phyloP scores from a whole-genome alignment of 2,888 invertebrate species.

The Cinara cedri region DNA sequence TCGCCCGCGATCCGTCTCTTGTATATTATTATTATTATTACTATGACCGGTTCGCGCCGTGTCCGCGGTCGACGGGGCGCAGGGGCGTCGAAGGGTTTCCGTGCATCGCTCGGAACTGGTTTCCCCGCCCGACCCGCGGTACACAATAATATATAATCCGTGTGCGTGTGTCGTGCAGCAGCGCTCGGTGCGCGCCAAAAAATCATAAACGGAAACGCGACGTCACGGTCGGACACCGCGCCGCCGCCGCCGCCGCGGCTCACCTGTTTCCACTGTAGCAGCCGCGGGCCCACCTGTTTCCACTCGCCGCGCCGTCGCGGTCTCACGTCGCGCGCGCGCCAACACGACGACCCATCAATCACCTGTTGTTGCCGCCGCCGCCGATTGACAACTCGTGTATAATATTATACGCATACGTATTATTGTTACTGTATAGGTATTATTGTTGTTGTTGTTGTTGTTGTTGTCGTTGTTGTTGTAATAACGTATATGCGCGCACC shows the following conservation, averaged over 20 bases:
- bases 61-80: neutral
- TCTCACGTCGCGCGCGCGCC: conserved; percentile 16
- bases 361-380: conserved; percentile 8
- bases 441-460: too few species aligned
- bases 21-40: too few species aligned
- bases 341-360: conserved; percentile 33
- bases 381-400: conserved; percentile 30
- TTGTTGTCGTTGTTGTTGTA: too few species aligned
- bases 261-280: too few species aligned
- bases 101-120: conserved; percentile 46
- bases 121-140: conserved; percentile 10
- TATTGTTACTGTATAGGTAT: too few species aligned
- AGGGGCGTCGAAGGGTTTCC: conserved; percentile 51
- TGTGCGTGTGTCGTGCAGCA: neutral
- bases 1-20: conserved; percentile 33
- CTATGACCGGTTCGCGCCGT: conserved; percentile 37
- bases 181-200: conserved; percentile 42
- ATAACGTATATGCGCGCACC: too few species aligned
- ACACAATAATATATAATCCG: conserved; percentile 13
- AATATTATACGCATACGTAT: too few species aligned
- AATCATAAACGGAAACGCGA: conserved; percentile 49
- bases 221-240: conserved; percentile 42
- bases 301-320: conserved; percentile 8
- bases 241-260: conserved; percentile 20
- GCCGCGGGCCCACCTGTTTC: too few species aligned